Evolutionary conservation across 2,113 vertebrate genomes (phyloP).

Genomic region (Jaculus jaculus): DNA sequence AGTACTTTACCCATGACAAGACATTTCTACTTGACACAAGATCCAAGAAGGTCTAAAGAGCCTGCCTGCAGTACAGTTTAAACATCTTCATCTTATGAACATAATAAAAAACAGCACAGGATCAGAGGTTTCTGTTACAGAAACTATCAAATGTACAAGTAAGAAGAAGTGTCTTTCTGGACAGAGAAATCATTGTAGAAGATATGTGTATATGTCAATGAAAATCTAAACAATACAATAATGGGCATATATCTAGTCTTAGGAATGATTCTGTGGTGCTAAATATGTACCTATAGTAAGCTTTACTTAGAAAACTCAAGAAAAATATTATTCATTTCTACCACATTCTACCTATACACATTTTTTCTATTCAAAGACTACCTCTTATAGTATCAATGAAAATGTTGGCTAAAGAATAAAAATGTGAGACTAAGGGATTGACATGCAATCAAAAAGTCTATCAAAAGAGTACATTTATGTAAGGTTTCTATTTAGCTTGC

Average conservation of each 20-base stretch:
- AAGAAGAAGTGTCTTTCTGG: background rate
- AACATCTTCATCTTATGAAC: background rate
- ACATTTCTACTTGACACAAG: slow-evolving; percentile 18
- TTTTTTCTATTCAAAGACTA: slow-evolving; percentile 46
- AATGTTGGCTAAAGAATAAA: slow-evolving; percentile 13
- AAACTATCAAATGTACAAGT: background rate
- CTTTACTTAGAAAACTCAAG: slow-evolving; percentile 35
- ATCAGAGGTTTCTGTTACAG: background rate
- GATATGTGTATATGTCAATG: background rate
- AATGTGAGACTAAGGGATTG: background rate
- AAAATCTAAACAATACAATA: slow-evolving; percentile 27
- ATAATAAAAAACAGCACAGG: background rate
- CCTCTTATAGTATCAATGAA: background rate
- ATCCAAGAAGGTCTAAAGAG: background rate
- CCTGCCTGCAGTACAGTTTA: background rate
- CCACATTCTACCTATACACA: background rate
- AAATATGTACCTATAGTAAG: background rate
- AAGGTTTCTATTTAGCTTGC: slow-evolving; percentile 4
- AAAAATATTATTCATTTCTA: background rate
- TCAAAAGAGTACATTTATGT: background rate
- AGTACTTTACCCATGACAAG: background rate
- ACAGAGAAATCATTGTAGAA: background rate
- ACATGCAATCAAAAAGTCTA: slow-evolving; percentile 24
- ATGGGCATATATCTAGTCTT: background rate
- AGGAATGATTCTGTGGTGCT: background rate